These are phyloP conservation scores for Capitulum mitella DNA, from an alignment of 2,888 invertebrate species.

Conservation along the genomic window DNA sequence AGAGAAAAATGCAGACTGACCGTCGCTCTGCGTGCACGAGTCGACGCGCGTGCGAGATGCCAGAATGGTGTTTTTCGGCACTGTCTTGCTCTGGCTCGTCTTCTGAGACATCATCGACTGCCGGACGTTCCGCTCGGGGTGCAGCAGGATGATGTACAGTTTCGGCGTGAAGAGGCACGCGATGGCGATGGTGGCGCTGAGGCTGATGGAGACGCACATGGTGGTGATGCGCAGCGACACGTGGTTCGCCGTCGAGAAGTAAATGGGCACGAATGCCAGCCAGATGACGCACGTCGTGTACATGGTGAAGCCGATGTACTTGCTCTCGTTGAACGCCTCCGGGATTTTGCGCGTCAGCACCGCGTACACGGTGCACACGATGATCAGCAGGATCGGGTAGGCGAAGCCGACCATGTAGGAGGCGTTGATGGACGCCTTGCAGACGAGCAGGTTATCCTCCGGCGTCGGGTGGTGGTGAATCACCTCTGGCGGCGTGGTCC, in stretches of 20 bases:
- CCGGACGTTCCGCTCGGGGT: conserved; percentile 81
- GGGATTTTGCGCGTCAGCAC: conserved; percentile 93
- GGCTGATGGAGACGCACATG: conserved; percentile 90
- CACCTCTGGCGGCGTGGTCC: conserved; percentile 79
- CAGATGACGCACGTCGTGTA: conserved; percentile 97
- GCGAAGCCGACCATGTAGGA: conserved; percentile 91
- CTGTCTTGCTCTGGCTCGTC: conserved; percentile 33
- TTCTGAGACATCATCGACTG: conserved; percentile 49
- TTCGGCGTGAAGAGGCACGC: conserved; percentile 91
- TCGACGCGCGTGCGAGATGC: conserved; percentile 31
- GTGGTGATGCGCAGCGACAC: conserved; percentile 72
- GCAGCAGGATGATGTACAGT: conserved; percentile 78
- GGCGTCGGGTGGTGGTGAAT: conserved; percentile 84
- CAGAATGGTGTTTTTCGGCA: conserved; percentile 20
- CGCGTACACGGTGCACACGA: conserved; percentile 86
- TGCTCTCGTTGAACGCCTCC: conserved; percentile 97
- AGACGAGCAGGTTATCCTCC: conserved; percentile 86
- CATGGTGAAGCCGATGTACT: conserved; percentile 99
- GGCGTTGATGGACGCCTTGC: conserved; percentile 83
- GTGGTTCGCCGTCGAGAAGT: conserved; percentile 84
- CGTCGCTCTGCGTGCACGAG: conserved; percentile 33
- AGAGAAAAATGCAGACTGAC: too few species aligned
- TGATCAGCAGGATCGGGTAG: conserved; percentile 68
- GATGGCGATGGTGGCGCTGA: conserved; percentile 88
- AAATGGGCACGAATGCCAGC: conserved; percentile 94